Evolutionary conservation across 2,888 invertebrate genomes (phyloP), one percentile per base, ranked within the genome.

Genomic region (Ennomos fuscantarius): DNA sequence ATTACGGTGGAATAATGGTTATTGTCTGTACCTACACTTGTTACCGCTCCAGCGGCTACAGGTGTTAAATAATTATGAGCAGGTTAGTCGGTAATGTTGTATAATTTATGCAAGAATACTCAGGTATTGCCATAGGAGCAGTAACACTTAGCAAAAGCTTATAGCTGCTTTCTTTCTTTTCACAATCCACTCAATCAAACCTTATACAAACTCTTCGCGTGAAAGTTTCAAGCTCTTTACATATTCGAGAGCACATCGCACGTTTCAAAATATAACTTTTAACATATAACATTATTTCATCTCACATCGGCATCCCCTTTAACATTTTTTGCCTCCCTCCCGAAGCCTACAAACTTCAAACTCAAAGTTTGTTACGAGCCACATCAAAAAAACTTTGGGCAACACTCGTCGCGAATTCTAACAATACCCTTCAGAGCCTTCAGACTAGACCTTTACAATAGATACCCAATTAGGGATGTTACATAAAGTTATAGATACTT

Each of bases 361-460:
- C 51, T 47, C 31, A 11, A 36, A 45, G 58, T 58, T 57, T 58
- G 44, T 53, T 58, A 53, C 52, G 53, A 54, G 52, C 40, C 33
- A 54, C 53, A 49, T 53, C 58, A 59, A 53, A 59, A 57, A 58
- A 59, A 44, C 48, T 54, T 53, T 37, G 42, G 42, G 40, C 48
- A 54, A 50, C 58, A 53, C 58, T 54, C 52, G 53, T 45, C 53
- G 45, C 41, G 49, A 54, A 49, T 59, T 53, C 53, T 49, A 45
- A 59, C 58, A 58, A 58, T 49, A 49, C 53, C 58, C 58, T 49
- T 49, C 53, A 42, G 58, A 24, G 47, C 58, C 53, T 49, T 49
- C 53, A 36, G 58, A 31, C 51, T 47, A 57, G 58, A 49, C 58
- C 49, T 53, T 59, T 49, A 59, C 53, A 49, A 49, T 58, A 41